Evolutionary conservation across 2,113 vertebrate genomes (phyloP).

Genomic region (Mus pahari): DNA sequence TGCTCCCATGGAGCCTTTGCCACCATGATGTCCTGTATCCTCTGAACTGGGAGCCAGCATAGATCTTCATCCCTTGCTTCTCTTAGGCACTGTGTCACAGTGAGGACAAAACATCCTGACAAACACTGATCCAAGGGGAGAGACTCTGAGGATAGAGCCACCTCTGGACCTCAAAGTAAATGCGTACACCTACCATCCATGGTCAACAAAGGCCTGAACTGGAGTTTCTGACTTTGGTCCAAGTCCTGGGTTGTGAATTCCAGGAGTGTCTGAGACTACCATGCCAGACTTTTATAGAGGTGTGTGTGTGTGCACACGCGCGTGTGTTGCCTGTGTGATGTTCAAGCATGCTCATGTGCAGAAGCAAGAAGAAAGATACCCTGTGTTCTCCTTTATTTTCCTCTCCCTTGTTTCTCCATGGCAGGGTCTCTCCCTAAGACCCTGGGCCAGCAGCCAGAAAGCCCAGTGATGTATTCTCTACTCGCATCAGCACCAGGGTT

Average conservation of each 20-base stretch:
- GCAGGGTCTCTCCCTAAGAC: neutral
- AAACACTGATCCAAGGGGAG: neutral
- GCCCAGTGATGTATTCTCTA: neutral
- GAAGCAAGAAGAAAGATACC: neutral
- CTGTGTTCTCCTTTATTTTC: neutral
- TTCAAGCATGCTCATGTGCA: neutral
- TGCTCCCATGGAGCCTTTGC: neutral
- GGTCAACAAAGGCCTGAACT: neutral
- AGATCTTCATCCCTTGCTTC: neutral
- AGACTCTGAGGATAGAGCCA: neutral
- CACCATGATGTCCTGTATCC: neutral
- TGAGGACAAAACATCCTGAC: neutral
- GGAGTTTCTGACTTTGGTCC: constrained; percentile 1
- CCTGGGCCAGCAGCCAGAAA: neutral
- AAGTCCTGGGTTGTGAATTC: neutral
- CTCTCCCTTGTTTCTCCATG: neutral
- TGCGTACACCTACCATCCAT: neutral
- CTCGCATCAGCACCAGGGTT: neutral
- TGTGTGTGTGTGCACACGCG: neutral
- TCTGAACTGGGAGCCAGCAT: neutral
- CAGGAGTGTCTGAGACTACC: neutral
- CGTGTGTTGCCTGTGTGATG: neutral
- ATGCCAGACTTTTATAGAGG: neutral
- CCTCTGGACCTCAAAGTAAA: neutral
- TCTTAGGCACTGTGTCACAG: neutral